These are phyloP conservation scores for Malacoraja senta DNA, from an alignment of 2,797 vertebrate species.

Conservation along the genomic window DNA sequence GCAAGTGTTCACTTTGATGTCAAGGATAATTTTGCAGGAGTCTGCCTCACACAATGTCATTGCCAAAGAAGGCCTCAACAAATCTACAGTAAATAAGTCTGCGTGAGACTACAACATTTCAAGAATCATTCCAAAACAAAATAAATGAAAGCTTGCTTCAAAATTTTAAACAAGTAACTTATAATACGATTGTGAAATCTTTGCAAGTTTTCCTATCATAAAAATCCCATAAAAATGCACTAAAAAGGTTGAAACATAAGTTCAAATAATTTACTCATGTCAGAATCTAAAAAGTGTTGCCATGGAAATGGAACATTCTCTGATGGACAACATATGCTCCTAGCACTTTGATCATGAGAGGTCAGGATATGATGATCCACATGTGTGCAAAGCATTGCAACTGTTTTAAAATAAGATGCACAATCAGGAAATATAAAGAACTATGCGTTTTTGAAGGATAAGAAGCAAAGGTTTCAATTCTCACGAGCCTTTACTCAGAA, in stretches of 20 bases:
- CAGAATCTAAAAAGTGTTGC: slow-evolving; percentile 7
- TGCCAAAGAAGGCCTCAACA: neutral
- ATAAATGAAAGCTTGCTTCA: neutral
- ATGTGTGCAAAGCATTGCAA: neutral
- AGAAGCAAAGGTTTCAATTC: neutral
- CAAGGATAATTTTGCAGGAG: too few relatives aligned
- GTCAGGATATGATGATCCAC: neutral
- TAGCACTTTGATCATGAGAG: neutral
- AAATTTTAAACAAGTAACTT: neutral
- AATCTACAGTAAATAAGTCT: neutral
- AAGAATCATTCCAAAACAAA: neutral
- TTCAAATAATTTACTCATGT: slow-evolving; percentile 17
- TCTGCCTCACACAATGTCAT: neutral
- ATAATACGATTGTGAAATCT: neutral
- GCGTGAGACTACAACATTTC: neutral
- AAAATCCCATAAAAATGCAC: neutral
- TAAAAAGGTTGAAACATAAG: neutral
- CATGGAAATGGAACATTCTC: neutral
- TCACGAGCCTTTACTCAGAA: too few relatives aligned
- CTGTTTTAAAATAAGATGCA: slow-evolving; percentile 1
- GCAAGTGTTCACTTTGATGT: neutral
- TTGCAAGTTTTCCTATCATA: neutral
- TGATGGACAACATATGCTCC: slow-evolving; percentile 16
- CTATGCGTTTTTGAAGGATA: neutral
- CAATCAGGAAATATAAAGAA: neutral